phyloP scores from a whole-genome alignment of 2,797 vertebrate species.

The Ficedula albicollis region DNA sequence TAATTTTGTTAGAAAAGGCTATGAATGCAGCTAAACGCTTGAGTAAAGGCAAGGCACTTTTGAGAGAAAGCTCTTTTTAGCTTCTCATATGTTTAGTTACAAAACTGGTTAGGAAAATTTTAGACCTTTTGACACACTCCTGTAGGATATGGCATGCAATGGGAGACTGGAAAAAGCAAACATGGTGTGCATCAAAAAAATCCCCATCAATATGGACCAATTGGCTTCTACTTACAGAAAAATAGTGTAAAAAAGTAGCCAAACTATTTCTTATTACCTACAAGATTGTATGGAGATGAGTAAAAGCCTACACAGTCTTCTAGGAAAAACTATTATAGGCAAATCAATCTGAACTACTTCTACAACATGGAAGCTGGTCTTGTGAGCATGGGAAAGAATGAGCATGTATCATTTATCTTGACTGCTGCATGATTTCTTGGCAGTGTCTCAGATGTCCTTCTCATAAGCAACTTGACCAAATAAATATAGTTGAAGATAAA shows the following conservation, averaged over 20 bases:
- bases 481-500: background rate
- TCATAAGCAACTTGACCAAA: background rate
- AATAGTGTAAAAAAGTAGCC: background rate
- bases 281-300: background rate
- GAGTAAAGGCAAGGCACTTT: background rate
- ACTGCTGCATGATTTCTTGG: background rate
- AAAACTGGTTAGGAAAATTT: background rate
- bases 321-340: background rate
- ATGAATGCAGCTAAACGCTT: background rate
- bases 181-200: background rate
- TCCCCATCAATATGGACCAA: background rate
- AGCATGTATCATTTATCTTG: background rate
- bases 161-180: background rate
- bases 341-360: background rate
- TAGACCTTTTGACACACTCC: background rate
- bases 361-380: background rate
- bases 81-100: background rate
- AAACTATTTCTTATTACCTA: background rate
- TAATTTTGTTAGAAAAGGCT: background rate
- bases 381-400: background rate
- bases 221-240: background rate
- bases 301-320: background rate
- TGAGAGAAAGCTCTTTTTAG: background rate
- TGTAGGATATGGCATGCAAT: background rate
- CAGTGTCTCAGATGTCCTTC: background rate